Conservation (phyloP, 2,113 vertebrate genomes). For the Podarcis muralis region DNA sequence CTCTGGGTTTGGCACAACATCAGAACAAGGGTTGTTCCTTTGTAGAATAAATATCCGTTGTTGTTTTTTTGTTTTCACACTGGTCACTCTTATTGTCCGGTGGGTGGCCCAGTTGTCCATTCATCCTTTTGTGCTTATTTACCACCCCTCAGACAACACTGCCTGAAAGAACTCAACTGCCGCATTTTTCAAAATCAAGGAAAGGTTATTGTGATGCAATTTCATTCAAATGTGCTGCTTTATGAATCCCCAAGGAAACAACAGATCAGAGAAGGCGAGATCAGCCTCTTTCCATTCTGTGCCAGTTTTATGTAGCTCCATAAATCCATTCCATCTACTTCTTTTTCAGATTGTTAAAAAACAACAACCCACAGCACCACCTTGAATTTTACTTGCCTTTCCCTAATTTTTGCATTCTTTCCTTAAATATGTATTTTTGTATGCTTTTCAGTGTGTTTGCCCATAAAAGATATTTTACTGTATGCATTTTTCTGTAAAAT, state of each 20-base stretch:
- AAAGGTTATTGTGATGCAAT: constrained; percentile 28
- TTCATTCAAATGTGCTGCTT: constrained; percentile 40
- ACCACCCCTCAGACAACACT: constrained; percentile 67
- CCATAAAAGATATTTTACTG: too few relatives aligned
- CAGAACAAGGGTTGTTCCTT: constrained; percentile 73
- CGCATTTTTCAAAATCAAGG: not conserved
- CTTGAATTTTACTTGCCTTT: too few relatives aligned
- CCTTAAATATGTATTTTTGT: too few relatives aligned
- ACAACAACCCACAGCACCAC: too few relatives aligned
- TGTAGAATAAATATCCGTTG: constrained; percentile 76
- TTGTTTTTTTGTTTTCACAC: constrained; percentile 54
- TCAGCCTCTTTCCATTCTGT: too few relatives aligned
- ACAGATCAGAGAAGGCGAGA: too few relatives aligned
- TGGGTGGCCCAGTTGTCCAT: constrained; percentile 74
- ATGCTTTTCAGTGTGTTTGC: too few relatives aligned
- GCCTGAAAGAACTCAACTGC: constrained; percentile 64
- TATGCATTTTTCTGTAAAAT: too few relatives aligned
- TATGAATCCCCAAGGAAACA: constrained; percentile 8
- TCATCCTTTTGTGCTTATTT: constrained; percentile 60
- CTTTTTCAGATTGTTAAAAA: too few relatives aligned
- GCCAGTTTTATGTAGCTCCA: too few relatives aligned
- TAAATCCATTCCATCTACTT: too few relatives aligned
- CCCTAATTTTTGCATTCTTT: too few relatives aligned
- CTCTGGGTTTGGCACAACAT: constrained; percentile 73
- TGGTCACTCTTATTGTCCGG: constrained; percentile 73